Evolutionary conservation across 2,888 invertebrate genomes (phyloP), one percentile per base, ranked within the genome.

Genomic region (Cremastobaeus sp.): DNA sequence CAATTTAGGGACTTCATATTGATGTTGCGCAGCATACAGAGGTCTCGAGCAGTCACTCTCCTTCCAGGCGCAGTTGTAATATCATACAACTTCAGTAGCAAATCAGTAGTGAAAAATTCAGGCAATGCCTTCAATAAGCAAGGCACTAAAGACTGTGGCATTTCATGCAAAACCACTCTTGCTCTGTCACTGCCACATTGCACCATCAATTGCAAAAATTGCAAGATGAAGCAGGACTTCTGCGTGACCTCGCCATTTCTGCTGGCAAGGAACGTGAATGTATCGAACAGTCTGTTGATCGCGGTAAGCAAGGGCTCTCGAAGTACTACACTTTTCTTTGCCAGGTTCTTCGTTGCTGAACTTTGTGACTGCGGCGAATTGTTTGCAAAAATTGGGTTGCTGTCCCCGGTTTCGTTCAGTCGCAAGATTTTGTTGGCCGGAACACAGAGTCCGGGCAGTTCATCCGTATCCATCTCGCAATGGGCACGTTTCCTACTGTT

Each of bases 1-100:
- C n/a, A n/a, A n/a, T n/a, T n/a, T n/a, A n/a, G n/a, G n/a, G n/a
- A n/a, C 81, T 91, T 90, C 21, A 95, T 88, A 79, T 92, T 91
- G 89, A 95, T 94, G 88, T 96, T 96, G 74, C 95, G 90, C 81
- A 95, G 90, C 82, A 96, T 91, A 86, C 96, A 96, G 68, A 97
- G 89, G 87, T 96, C 96, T 82, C 95, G 92, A 0, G 96, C 95
- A 55, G 96, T 95, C 66, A 94, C 92, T 84, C 94, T 94, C 60
- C 96, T 91, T 0, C 97, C 96, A 52, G 91, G 90, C 14, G 91
- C 88, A 14, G 92, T 92, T 48, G 92, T 90, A 45, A 96, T 90
- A 88, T 96, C 96, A 86, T 97, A 95, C 71, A 95, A 89, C 82
- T 94, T 91, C 47, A 95, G 88, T 70, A 95, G 89, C 57, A 95